Evolutionary conservation across 2,888 invertebrate species (phyloP), one percentile per base, ranked within the genome.

Genomic region (Zaprionus bogoriensis): DNA sequence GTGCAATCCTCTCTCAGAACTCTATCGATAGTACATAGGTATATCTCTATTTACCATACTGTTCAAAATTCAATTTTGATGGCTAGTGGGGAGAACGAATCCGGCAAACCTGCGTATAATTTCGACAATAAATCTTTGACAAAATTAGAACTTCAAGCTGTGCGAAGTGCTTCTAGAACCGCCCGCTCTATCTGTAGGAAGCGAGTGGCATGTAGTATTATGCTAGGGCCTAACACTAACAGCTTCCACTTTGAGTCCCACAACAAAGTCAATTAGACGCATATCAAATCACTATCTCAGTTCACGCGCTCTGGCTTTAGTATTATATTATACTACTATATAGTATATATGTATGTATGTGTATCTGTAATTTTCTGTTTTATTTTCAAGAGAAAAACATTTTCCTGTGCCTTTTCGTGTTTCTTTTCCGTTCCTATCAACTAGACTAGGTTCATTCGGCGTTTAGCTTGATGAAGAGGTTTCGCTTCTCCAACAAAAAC

Each of bases 381-480:
- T n/a, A n/a, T n/a, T n/a, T n/a, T n/a, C n/a, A n/a, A n/a, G n/a
- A n/a, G n/a, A 55, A 36, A 42, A 54, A 60, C 39, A 63, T 59
- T 71, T 82, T 87, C 68, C 77, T 78, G 88, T 88, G 88, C 88
- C 88, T 88, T 88, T 79, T 74, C 60, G n/a, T 9, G 14, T 36
- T 6, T 9, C 7, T 32, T 36, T 30, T 67, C 67, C 36, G 51
- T 64, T 77, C 71, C 7, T 22, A 20, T 2, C 17, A 9, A 9
- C 38, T 10, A 39, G 30, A 42, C 44, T 27, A 57, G 23, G 0
- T 30, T 50, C 46, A 66, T 66, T 41, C 72, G 67, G 77, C 58
- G 64, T 79, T 70, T 76, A 81, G 80, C 79, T 87, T 86, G 32
- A 36, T 79, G 87, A 77, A 76, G 73, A 88, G 89, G 89, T 89